Conservation (phyloP, 2,888 invertebrate genomes). For the Hirtodrosophila alboralis region DNA sequence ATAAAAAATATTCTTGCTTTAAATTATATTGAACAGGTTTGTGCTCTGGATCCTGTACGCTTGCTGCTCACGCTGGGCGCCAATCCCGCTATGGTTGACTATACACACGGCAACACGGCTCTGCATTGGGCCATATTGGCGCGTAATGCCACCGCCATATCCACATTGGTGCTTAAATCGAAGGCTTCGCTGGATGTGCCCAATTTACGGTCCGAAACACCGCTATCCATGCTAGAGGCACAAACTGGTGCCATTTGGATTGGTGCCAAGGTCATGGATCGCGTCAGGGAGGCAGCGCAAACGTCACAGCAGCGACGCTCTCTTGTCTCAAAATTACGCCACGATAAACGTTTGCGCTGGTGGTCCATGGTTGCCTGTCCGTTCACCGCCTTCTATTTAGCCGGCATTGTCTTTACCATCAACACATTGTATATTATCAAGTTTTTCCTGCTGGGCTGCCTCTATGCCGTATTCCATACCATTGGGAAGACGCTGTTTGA, state of each 20-base stretch:
- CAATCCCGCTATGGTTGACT: conserved; percentile 92
- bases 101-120: conserved; percentile 96
- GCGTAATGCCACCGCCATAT: conserved; percentile 95
- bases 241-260: conserved; percentile 92
- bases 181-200: conserved; percentile 90
- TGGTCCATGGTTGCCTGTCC: conserved; percentile 95
- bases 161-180: conserved; percentile 92
- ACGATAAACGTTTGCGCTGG: conserved; percentile 93
- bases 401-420: conserved; percentile 92
- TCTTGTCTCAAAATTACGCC: conserved; percentile 87
- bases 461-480: conserved; percentile 90
- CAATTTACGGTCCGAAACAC: conserved; percentile 92
- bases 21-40: conserved; percentile 76
- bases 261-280: conserved; percentile 91
- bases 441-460: conserved; percentile 88
- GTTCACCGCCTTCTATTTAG: conserved; percentile 93
- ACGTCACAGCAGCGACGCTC: conserved; percentile 85
- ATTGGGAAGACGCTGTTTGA: conserved; percentile 92
- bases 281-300: conserved; percentile 87
- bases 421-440: conserved; percentile 88
- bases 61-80: conserved; percentile 97
- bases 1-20: not conserved
- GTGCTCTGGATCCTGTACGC: conserved; percentile 96
- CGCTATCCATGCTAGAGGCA: conserved; percentile 91
- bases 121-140: conserved; percentile 98